Evolutionary conservation across 2,113 vertebrate genomes (phyloP), one percentile per base, ranked within the genome.

Genomic region (Bothrops jararaca): DNA sequence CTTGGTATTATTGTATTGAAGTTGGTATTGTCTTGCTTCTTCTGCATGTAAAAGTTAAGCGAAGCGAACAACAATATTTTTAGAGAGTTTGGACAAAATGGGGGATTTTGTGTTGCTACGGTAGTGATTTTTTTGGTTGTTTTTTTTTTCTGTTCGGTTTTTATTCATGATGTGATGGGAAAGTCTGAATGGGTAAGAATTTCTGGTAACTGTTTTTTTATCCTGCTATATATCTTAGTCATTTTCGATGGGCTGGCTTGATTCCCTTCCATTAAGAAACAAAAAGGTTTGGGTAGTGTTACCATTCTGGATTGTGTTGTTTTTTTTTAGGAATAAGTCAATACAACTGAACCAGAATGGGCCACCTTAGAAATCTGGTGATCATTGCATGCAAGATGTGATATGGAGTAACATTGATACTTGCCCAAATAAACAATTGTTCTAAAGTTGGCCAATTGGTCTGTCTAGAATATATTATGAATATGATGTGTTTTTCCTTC

Each of bases 21-120:
- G 97, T 97, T 97, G 94, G 94, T 95, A 91, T 97, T 96, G 60
- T 92, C 93, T 91, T 95, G 94, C 96, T 93, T 97, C 94, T 93
- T 94, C 93, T 96, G 95, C 94, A 91, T 90, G 15, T 90, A 64
- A 89, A 95, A 92, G 95, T 94, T 96, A 95, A 97, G 96, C 50
- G 92, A 96, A 96, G 95, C 93, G 95, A 96, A 95, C 97, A 95
- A 93, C 64, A 95, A 91, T 95, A 54, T 96, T 95, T 96, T 97
- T 93, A 90, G 95, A 95, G 95, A 93, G 96, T 90, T 92, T 95
- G 89, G 96, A 94, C 95, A 96, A 95, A 91, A 93, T 23, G 34
- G 93, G 95, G 92, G 95, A 39, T 93, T 95, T 94, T 91, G 95
- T 50, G 18, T 90, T 80, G 91, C 93, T 97, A n/a, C n/a, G n/a